A percentile compares a stretch with the other conserved stretches of the same genome.
Conservation (phyloP, 2,113 vertebrate genomes). For the Prochilodus magdalenae region DNA sequence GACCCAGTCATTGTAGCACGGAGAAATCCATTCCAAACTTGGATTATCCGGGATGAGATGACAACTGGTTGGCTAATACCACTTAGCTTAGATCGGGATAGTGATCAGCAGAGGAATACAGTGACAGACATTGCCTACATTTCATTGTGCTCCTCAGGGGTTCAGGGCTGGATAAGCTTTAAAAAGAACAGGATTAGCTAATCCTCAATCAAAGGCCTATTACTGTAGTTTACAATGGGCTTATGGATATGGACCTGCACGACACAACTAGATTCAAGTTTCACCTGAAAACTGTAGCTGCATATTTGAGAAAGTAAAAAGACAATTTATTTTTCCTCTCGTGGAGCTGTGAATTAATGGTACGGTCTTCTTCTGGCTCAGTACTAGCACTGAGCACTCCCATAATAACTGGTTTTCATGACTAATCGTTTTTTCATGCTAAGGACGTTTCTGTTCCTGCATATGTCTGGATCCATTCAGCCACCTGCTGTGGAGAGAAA, state of each 20-base stretch:
- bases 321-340: not conserved
- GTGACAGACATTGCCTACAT: constrained; percentile 44
- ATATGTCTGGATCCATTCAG: constrained; percentile 37
- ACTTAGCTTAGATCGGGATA: constrained; percentile 37
- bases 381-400: not conserved
- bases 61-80: constrained; percentile 44
- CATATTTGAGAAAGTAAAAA: not conserved
- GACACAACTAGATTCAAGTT: constrained; percentile 26
- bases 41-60: constrained; percentile 58
- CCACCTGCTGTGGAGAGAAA: constrained; percentile 66
- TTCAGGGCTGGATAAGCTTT: constrained; percentile 51
- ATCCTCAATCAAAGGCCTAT: constrained; percentile 47
- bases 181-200: constrained; percentile 57
- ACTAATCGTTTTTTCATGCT: constrained; percentile 38
- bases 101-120: constrained; percentile 46
- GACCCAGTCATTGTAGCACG: constrained; percentile 50
- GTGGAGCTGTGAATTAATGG: not conserved
- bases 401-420: constrained; percentile 37
- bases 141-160: constrained; percentile 26
- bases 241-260: constrained; percentile 38
- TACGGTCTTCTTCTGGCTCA: not conserved
- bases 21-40: constrained; percentile 44
- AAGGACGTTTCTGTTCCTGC: constrained; percentile 18
- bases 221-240: constrained; percentile 47
- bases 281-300: constrained; percentile 12